These are phyloP conservation scores for Diabrotica virgifera DNA, from an alignment of 1,140 invertebrate species.

Conservation along the genomic window DNA sequence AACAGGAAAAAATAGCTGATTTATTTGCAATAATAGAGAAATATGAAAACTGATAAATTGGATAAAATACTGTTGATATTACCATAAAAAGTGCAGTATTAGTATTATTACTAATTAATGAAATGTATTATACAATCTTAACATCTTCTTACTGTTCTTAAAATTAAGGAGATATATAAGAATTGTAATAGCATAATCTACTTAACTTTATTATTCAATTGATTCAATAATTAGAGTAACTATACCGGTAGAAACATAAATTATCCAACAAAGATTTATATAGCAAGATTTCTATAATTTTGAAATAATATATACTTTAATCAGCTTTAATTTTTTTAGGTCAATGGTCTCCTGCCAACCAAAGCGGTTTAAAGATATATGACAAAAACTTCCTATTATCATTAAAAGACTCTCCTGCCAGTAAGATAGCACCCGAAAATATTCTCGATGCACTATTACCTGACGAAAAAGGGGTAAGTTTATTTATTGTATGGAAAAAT, in stretches of 20 bases:
- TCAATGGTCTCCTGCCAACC: conserved; percentile 84
- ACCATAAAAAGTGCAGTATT: too few species aligned
- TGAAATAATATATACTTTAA: conserved; percentile 6
- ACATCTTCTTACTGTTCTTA: conserved; percentile 1
- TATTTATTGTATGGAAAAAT: not conserved
- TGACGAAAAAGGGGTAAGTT: conserved; percentile 36
- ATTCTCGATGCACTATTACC: conserved; percentile 44
- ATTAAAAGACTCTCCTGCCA: conserved; percentile 69
- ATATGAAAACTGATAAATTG: too few species aligned
- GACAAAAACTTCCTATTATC: conserved; percentile 75
- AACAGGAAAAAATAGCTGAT: too few species aligned
- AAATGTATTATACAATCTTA: conserved; percentile 6
- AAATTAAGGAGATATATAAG: conserved; percentile 6
- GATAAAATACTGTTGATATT: too few species aligned
- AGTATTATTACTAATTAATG: too few species aligned
- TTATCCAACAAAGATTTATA: conserved; percentile 2
- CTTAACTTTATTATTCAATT: conserved; percentile 8
- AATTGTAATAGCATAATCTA: conserved; percentile 10
- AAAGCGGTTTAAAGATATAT: conserved; percentile 77
- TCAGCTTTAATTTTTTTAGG: conserved; percentile 48
- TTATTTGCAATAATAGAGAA: too few species aligned
- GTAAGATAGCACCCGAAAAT: conserved; percentile 70
- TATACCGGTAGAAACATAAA: conserved; percentile 6
- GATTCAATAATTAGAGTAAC: not conserved
- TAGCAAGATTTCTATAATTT: not conserved